phyloP scores from a whole-genome alignment of 1,140 invertebrate genomes.

The Stenopsyche tienmushanensis region DNA sequence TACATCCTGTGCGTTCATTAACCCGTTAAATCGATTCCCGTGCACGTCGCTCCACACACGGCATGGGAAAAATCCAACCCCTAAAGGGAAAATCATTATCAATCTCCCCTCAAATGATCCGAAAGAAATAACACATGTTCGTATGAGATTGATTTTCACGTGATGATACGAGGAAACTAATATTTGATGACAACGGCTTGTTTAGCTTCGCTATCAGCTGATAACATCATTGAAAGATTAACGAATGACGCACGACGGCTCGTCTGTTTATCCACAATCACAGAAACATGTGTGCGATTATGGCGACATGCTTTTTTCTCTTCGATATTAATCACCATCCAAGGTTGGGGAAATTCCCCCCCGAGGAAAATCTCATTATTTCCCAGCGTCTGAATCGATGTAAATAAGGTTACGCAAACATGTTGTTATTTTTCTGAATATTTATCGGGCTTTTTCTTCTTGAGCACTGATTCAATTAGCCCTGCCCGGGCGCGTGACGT shows the following conservation, averaged over 20 bases:
- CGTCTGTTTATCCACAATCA: neutral
- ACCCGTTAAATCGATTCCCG: too few relatives aligned
- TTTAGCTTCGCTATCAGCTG: constrained; percentile 24
- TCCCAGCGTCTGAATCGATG: neutral
- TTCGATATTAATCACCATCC: neutral
- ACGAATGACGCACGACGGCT: constrained; percentile 24
- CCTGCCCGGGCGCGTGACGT: too few relatives aligned
- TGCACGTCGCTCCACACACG: too few relatives aligned
- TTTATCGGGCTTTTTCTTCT: too few relatives aligned
- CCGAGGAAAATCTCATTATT: neutral
- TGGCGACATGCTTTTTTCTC: too few relatives aligned
- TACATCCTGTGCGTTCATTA: too few relatives aligned
- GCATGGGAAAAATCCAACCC: too few relatives aligned
- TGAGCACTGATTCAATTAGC: too few relatives aligned
- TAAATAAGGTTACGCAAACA: too few relatives aligned
- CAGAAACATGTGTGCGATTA: neutral
- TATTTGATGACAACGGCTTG: constrained; percentile 24
- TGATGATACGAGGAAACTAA: constrained; percentile 10
- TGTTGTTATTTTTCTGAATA: too few relatives aligned
- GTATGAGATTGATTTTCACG: neutral
- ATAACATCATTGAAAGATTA: constrained; percentile 30
- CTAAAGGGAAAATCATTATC: too few relatives aligned
- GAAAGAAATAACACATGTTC: neutral
- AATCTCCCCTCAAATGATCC: neutral
- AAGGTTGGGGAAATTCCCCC: neutral